phyloP scores from a whole-genome alignment of 2,797 vertebrate species.

The Scyliorhinus canicula region DNA sequence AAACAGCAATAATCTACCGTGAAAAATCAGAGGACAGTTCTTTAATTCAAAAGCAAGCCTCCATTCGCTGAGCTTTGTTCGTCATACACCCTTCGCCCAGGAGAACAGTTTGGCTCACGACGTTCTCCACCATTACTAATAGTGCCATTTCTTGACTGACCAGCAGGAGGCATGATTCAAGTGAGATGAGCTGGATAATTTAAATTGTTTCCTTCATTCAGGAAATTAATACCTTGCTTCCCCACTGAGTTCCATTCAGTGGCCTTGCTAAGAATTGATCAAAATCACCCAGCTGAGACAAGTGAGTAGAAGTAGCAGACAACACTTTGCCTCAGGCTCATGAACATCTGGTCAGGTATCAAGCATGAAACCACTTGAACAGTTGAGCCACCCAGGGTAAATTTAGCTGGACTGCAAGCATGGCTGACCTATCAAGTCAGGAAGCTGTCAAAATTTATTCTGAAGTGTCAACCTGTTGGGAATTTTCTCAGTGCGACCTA shows the following conservation, averaged over 20 bases:
- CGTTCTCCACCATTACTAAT: constrained; percentile 6
- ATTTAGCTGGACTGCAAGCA: background rate
- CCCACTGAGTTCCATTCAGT: constrained; percentile 2
- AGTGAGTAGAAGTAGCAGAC: background rate
- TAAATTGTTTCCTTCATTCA: constrained; percentile 21
- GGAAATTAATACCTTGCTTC: constrained; percentile 3
- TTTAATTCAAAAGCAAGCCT: background rate
- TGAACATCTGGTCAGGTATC: background rate
- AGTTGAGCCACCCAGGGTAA: background rate
- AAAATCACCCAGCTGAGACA: background rate
- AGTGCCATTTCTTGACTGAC: constrained; percentile 10
- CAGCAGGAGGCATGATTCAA: constrained; percentile 12
- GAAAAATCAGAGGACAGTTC: background rate
- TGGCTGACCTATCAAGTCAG: background rate
- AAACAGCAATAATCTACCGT: background rate
- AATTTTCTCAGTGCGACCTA: background rate
- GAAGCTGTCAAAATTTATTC: background rate
- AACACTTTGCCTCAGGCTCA: background rate
- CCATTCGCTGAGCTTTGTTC: background rate
- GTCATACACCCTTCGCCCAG: background rate
- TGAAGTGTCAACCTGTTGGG: background rate
- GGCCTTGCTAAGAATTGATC: background rate
- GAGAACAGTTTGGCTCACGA: background rate
- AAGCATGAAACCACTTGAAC: background rate
- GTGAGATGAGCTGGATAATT: background rate